phyloP scores from a whole-genome alignment of 92 coral and sea anemone species.

The Phymanthus crucifer region DNA sequence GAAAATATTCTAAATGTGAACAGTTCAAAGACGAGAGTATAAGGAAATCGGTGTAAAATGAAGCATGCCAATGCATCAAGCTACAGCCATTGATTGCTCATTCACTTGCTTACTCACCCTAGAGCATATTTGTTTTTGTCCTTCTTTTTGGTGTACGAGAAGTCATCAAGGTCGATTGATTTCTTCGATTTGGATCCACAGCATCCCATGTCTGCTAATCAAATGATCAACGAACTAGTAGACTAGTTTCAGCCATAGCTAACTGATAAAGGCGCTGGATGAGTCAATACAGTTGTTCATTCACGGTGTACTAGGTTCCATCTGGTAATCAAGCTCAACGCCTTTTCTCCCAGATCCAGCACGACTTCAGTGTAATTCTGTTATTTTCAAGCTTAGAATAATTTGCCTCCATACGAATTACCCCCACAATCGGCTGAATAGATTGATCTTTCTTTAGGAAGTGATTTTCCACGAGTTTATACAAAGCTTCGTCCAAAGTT shows the following conservation, averaged over 20 bases:
- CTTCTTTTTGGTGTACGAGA: conserved; percentile 25
- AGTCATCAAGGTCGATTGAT: conserved; percentile 46
- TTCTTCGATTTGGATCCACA: conserved; percentile 67
- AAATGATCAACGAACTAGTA: neutral
- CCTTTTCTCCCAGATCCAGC: neutral
- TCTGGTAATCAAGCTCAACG: neutral
- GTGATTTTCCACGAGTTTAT: neutral
- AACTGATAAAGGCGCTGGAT: neutral
- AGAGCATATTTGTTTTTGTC: conserved; percentile 35
- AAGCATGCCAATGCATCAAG: neutral
- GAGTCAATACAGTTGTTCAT: neutral
- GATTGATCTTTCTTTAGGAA: neutral
- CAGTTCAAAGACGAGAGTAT: neutral
- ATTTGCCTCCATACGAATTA: neutral
- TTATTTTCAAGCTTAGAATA: neutral
- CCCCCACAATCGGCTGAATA: neutral
- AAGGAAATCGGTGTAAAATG: neutral
- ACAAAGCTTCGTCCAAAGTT: neutral
- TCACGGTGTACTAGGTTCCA: neutral
- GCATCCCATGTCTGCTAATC: conserved; percentile 56
- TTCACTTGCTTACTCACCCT: conserved; percentile 44
- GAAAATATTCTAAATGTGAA: neutral
- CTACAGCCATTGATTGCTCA: neutral
- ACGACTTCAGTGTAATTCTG: neutral
- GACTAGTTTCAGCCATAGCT: neutral